Conservation (phyloP, 2,113 vertebrate genomes). For the Cololabis saira region DNA sequence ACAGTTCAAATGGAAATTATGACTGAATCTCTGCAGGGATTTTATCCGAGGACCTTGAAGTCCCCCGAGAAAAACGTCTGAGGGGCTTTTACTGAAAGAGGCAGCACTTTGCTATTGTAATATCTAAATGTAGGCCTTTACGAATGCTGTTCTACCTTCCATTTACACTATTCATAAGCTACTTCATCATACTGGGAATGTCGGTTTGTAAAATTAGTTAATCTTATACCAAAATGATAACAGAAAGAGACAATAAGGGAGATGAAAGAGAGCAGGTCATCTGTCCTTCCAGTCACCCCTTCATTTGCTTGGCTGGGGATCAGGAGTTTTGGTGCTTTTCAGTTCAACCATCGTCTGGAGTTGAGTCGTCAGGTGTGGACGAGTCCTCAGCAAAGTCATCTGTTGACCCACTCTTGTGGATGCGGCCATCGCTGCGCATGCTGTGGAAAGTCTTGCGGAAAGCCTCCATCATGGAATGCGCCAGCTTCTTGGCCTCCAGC, state of each 20-base stretch:
- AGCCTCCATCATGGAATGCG: constrained; percentile 99
- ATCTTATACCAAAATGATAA: constrained; percentile 53
- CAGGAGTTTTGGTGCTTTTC: constrained; percentile 29
- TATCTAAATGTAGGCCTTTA: constrained; percentile 31
- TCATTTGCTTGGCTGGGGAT: constrained; percentile 49
- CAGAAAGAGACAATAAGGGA: constrained; percentile 52
- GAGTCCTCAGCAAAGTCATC: constrained; percentile 91
- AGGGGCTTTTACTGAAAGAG: constrained; percentile 78
- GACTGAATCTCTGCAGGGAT: constrained; percentile 77
- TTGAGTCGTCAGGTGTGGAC: constrained; percentile 85
- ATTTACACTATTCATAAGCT: constrained; percentile 47
- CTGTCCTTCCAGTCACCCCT: constrained; percentile 75
- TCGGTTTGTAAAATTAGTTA: constrained; percentile 49
- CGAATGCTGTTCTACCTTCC: constrained; percentile 47
- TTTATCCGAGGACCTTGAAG: constrained; percentile 80
- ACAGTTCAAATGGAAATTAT: constrained; percentile 82
- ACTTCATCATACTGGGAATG: constrained; percentile 55
- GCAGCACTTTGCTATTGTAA: constrained; percentile 68
- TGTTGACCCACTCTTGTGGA: constrained; percentile 92
- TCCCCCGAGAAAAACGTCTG: constrained; percentile 76
- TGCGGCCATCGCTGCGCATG: constrained; percentile 96
- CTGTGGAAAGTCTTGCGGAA: constrained; percentile 99
- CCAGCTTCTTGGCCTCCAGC: constrained; percentile 97
- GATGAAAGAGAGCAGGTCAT: constrained; percentile 66
- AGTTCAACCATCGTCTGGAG: constrained; percentile 76